phyloP scores from a whole-genome alignment of 2,113 vertebrate genomes.

The Rhadina sibilatrix region DNA sequence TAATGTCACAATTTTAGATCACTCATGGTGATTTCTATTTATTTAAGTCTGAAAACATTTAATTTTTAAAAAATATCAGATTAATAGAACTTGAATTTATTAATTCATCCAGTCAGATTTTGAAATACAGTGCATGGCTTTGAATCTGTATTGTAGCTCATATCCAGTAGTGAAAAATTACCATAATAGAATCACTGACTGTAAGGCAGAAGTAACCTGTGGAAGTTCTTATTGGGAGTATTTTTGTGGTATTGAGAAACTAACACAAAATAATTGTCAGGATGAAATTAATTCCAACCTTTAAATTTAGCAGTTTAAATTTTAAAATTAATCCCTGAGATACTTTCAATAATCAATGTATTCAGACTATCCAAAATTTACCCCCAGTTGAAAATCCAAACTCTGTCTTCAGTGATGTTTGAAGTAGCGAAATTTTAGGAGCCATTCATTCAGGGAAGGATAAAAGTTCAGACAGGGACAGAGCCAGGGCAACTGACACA shows the following conservation, averaged over 20 bases:
- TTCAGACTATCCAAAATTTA: neutral
- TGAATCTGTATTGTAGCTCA: neutral
- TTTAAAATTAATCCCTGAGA: neutral
- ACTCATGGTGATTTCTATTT: neutral
- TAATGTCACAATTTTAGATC: neutral
- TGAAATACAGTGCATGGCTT: neutral
- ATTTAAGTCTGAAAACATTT: neutral
- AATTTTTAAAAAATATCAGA: neutral
- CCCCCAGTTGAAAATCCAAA: neutral
- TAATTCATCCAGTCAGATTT: neutral
- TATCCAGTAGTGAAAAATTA: neutral
- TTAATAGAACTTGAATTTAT: neutral
- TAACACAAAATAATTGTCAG: neutral
- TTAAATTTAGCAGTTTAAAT: neutral
- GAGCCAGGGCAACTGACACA: neutral
- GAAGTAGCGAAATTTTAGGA: neutral
- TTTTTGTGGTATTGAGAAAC: neutral
- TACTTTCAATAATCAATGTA: neutral
- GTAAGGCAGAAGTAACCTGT: neutral
- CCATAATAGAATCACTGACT: neutral
- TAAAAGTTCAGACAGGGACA: neutral
- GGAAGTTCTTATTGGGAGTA: neutral
- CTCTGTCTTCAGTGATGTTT: neutral
- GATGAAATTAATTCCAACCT: neutral
- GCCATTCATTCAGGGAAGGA: accelerated